phyloP scores from a whole-genome alignment of 2,888 invertebrate genomes.

The Leptinotarsa rubiginosa region DNA sequence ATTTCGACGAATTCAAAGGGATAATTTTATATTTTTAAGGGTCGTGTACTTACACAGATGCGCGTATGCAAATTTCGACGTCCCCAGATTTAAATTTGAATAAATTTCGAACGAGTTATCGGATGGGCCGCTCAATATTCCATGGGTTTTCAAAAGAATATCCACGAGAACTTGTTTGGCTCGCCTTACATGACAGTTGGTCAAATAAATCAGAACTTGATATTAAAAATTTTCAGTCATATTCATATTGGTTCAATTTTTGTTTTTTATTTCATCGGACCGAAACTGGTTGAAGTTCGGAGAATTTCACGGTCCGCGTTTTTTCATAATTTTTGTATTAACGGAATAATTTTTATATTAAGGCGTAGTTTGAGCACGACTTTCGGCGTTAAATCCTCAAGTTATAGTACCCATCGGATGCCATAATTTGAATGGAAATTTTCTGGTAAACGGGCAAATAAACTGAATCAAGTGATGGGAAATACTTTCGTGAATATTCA shows the following conservation, averaged over 20 bases:
- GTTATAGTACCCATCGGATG: conserved; percentile 31
- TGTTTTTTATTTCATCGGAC: conserved; percentile 32
- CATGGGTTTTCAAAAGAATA: conserved; percentile 43
- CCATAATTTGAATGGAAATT: conserved; percentile 42
- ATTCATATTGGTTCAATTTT: conserved; percentile 49
- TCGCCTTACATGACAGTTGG: conserved; percentile 51
- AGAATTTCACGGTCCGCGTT: conserved; percentile 31
- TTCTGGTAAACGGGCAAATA: conserved; percentile 23
- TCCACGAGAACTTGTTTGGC: conserved; percentile 48
- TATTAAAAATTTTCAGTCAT: conserved; percentile 53
- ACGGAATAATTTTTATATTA: conserved; percentile 42
- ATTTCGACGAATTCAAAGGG: conserved; percentile 53
- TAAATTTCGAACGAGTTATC: conserved; percentile 49
- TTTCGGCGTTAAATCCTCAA: conserved; percentile 38
- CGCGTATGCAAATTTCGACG: conserved; percentile 54
- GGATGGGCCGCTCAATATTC: conserved; percentile 46
- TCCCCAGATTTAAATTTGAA: conserved; percentile 54
- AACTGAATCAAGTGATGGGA: conserved; percentile 18
- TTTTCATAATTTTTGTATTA: conserved; percentile 44
- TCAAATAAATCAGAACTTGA: conserved; percentile 54
- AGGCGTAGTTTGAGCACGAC: conserved; percentile 27
- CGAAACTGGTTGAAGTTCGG: conserved; percentile 35
- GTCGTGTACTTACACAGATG: conserved; percentile 54
- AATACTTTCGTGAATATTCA: conserved; percentile 18
- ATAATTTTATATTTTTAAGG: conserved; percentile 55